Conservation (phyloP, 2,797 vertebrate genomes). For the Uromys caudimaculatus region DNA sequence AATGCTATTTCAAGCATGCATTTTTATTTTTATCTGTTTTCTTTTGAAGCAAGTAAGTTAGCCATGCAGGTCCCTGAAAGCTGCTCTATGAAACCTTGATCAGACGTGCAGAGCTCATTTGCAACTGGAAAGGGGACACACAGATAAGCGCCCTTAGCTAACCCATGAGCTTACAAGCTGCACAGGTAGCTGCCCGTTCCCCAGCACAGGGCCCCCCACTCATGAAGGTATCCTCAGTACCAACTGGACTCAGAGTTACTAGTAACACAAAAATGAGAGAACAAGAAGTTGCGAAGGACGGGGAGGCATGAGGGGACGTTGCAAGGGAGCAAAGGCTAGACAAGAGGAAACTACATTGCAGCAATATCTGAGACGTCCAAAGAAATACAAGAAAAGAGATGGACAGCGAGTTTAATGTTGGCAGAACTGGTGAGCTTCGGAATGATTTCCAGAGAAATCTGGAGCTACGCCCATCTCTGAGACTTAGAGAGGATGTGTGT, state of each 20-base stretch:
- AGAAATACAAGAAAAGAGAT: constrained; percentile 3
- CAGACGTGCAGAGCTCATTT: neutral
- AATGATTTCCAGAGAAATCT: constrained; percentile 67
- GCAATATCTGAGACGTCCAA: neutral
- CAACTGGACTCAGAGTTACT: neutral
- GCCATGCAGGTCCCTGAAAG: neutral
- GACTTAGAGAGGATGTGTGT: constrained; percentile 49
- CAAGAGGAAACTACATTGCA: neutral
- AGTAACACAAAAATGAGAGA: neutral
- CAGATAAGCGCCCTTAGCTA: neutral
- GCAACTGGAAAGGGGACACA: neutral
- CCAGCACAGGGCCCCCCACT: neutral
- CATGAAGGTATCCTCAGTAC: neutral
- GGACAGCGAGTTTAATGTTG: neutral
- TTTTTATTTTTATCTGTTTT: neutral
- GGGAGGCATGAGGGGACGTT: neutral
- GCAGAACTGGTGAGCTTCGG: constrained; percentile 45
- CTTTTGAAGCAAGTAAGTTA: neutral
- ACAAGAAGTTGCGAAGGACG: neutral
- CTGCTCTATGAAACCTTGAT: neutral
- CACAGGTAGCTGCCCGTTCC: too few relatives aligned
- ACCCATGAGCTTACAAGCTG: neutral
- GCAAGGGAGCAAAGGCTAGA: neutral
- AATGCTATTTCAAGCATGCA: neutral
- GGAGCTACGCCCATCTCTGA: constrained; percentile 48